Conservation (phyloP, 30 jellyfish, hydroid and myxozoan species). For the Hydra vulgaris region DNA sequence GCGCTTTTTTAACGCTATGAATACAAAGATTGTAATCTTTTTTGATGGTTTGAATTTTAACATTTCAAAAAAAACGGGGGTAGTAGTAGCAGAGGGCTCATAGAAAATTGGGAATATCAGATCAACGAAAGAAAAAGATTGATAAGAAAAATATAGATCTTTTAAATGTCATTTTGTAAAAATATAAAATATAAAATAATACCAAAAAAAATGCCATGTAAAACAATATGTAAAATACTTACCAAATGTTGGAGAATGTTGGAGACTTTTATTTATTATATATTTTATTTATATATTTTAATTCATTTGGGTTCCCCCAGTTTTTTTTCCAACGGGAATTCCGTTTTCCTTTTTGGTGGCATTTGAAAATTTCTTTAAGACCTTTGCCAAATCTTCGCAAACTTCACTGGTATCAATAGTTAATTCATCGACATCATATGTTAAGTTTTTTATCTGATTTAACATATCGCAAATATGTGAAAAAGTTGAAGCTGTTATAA, state of each 20-base stretch:
- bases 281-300: no score
- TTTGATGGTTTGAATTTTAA: background rate
- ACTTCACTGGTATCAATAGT: background rate
- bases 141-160: background rate
- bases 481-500: background rate
- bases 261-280: no score
- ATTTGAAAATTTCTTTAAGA: background rate
- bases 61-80: no score
- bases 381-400: background rate
- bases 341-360: constrained; percentile 9
- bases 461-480: constrained; percentile 1
- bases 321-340: background rate
- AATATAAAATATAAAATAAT: no score
- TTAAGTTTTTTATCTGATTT: background rate
- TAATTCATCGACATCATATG: constrained; percentile 5
- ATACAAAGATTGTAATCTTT: background rate
- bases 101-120: background rate
- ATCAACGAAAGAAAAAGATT: background rate
- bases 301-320: background rate
- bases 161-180: background rate
- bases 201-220: background rate
- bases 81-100: background rate
- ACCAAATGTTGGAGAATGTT: background rate
- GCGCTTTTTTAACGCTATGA: background rate
- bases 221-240: background rate